phyloP scores from a whole-genome alignment of 2,888 invertebrate species.

The Meta bourneti region DNA sequence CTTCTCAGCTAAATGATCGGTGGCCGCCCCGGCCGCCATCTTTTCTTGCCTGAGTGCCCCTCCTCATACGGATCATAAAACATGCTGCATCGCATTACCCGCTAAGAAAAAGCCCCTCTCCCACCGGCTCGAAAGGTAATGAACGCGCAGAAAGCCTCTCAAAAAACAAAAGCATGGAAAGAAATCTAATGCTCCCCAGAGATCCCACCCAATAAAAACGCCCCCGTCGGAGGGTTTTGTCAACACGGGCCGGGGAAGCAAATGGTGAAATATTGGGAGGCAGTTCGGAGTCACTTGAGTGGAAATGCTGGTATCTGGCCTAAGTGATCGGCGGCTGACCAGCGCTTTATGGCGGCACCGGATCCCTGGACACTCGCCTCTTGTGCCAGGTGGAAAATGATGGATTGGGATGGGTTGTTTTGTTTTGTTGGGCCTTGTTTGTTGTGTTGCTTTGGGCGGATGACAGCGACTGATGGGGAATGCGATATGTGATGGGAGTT shows the following conservation, averaged over 20 bases:
- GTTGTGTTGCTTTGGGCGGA: too few relatives aligned
- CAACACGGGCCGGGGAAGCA: slow-evolving; percentile 37
- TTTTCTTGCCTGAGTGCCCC: too few relatives aligned
- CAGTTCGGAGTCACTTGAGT: slow-evolving; percentile 17
- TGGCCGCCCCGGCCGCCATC: too few relatives aligned
- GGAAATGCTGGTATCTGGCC: slow-evolving; percentile 52
- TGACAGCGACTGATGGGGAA: too few relatives aligned
- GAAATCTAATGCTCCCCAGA: slow-evolving; percentile 27
- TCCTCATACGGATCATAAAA: too few relatives aligned
- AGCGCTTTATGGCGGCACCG: background rate
- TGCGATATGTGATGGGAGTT: too few relatives aligned
- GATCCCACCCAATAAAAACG: slow-evolving; percentile 36
- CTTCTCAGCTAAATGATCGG: too few relatives aligned
- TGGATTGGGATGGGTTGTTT: too few relatives aligned
- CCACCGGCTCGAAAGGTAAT: background rate
- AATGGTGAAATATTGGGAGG: slow-evolving; percentile 61
- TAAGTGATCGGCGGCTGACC: slow-evolving; percentile 34
- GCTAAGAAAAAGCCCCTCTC: too few relatives aligned
- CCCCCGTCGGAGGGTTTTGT: slow-evolving; percentile 58
- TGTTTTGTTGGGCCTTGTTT: too few relatives aligned
- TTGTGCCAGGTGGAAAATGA: background rate
- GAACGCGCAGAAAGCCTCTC: background rate
- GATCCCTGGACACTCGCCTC: background rate
- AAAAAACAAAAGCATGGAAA: background rate
- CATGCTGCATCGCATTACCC: too few relatives aligned